Conservation (phyloP, 1,140 invertebrate genomes). For the Tribolium castaneum region DNA sequence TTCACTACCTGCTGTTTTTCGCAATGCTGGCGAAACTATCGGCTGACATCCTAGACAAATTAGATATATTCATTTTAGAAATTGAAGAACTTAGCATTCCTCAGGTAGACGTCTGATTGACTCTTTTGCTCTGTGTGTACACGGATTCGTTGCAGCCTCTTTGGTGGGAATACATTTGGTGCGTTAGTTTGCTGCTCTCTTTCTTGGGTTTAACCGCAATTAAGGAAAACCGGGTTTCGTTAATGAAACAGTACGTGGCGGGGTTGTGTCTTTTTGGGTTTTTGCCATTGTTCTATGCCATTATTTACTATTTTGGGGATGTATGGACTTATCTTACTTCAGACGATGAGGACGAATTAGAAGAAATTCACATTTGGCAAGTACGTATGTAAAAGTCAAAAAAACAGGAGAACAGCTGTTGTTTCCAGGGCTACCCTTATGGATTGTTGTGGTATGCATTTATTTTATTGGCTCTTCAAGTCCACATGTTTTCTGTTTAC, state of each 20-base stretch:
- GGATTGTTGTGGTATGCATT: constrained; percentile 95
- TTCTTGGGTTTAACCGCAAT: constrained; percentile 89
- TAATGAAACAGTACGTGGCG: constrained; percentile 85
- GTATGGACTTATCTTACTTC: constrained; percentile 82
- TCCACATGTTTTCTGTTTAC: constrained; percentile 90
- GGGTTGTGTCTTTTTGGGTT: constrained; percentile 83
- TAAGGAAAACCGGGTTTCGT: constrained; percentile 82
- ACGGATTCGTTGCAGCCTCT: constrained; percentile 72
- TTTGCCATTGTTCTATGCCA: constrained; percentile 83
- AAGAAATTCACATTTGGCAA: constrained; percentile 82
- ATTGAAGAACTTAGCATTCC: constrained; percentile 94
- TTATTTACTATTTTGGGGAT: constrained; percentile 85
- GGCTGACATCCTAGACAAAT: constrained; percentile 89
- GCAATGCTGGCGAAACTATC: constrained; percentile 91
- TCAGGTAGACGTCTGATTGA: no score
- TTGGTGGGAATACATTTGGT: constrained; percentile 96
- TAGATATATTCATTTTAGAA: constrained; percentile 94
- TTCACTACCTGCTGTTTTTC: constrained; percentile 90
- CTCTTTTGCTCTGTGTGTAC: neutral
- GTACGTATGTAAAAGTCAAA: constrained; percentile 64
- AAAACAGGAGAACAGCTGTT: constrained; percentile 38
- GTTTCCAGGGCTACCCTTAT: constrained; percentile 86
- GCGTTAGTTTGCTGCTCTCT: constrained; percentile 84
- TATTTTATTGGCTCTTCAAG: constrained; percentile 87
- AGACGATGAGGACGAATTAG: constrained; percentile 71